Evolutionary conservation across 2,888 invertebrate genomes (phyloP), one percentile per base, ranked within the genome.

Genomic region (Pristionchus mayeri): DNA sequence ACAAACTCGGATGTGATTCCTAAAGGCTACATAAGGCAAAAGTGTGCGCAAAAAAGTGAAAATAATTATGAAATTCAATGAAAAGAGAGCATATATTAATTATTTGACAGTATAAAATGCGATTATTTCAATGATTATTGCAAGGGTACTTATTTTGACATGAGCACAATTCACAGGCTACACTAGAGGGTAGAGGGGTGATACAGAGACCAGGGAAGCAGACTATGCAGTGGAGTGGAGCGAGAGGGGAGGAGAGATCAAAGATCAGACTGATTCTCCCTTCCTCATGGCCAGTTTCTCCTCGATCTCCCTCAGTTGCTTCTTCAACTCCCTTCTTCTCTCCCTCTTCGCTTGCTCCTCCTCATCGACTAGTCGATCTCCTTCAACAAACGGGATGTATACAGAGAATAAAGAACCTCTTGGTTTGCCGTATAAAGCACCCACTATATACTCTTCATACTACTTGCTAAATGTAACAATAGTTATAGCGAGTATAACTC

Each of bases 51-150:
- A 71, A 40, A 40, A 71, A 54, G 16, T 3, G 21, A 54, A 27
- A 63, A 27, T n/a, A 57, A 24, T 27, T 27, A 24, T 6, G n/a
- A 6, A 27, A 27, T 13, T 27, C 57, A 24, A 60, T 60, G 13
- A 60, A 60, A 60, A 60, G 13, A 60, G 30, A 24, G 13, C 11
- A n/a, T n/a, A n/a, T n/a, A 3, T 37, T 34, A 18, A 18, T 13
- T 71, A 71, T 71, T 9, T 40, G 6, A 71, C 71, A 71, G 11
- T 71, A 71, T 24, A 71, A 71, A 71, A 27, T 44, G 37, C 6
- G 11, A 40, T 30, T 71, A 71, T 71, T n/a, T 71, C 71, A 71
- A 71, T 40, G 24, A n/a, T 44, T 71, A 71, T 71, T 40, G 71
- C 71, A 71, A 71, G 37, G 24, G 40, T 24, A 27, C 34, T 63